These are phyloP conservation scores for Ictalurus punctatus DNA, from an alignment of 2,113 vertebrate species.

Conservation along the genomic window DNA sequence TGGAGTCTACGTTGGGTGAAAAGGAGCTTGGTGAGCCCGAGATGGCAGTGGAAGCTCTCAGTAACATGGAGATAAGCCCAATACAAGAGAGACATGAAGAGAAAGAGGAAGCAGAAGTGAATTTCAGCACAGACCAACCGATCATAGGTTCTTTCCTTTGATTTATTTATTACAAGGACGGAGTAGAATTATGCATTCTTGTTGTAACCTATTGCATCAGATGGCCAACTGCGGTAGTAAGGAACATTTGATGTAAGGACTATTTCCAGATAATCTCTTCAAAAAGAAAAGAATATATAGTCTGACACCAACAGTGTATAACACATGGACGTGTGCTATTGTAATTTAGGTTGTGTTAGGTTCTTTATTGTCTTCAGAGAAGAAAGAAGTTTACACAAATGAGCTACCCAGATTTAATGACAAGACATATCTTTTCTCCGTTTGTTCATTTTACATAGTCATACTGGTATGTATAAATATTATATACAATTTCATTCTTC, in stretches of 20 bases:
- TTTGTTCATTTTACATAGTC: not conserved
- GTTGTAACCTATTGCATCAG: not conserved
- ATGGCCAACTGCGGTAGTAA: not conserved
- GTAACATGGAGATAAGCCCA: conserved; percentile 63
- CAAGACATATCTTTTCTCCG: not conserved
- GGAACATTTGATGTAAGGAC: not conserved
- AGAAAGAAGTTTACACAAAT: not conserved
- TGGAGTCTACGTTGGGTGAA: conserved; percentile 72
- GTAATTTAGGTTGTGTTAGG: not conserved
- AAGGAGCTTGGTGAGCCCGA: conserved; percentile 72
- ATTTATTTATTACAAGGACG: not conserved
- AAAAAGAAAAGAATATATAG: not conserved
- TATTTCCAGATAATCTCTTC: not conserved
- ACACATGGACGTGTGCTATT: not conserved
- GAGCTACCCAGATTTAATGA: not conserved
- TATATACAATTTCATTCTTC: not conserved
- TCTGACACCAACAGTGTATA: not conserved
- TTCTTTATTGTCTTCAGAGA: not conserved
- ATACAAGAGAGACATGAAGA: conserved; percentile 52
- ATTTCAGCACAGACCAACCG: conserved; percentile 54
- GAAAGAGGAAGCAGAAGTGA: conserved; percentile 36
- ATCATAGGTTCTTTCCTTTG: conserved; percentile 52
- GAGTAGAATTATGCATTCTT: not conserved
- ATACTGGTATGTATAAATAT: not conserved
- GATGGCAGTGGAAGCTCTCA: conserved; percentile 70